Conservation (phyloP, 2,797 vertebrate species). For the Acestrorhynchus altus region DNA sequence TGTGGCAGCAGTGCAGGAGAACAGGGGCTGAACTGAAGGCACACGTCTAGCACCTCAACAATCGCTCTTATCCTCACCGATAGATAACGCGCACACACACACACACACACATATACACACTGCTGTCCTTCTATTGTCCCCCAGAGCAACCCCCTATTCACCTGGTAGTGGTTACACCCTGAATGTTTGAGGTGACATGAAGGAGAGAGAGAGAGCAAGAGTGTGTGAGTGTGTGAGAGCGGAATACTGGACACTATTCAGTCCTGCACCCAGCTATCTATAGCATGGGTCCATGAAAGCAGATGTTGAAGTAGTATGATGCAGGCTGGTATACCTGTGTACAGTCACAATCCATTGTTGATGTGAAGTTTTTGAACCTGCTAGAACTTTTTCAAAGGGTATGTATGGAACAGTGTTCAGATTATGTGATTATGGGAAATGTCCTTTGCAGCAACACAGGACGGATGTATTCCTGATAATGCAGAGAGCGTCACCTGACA, state of each 20-base stretch:
- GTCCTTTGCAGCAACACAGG: too few relatives aligned
- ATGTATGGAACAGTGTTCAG: too few relatives aligned
- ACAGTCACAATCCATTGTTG: too few relatives aligned
- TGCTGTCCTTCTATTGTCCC: conserved; percentile 35
- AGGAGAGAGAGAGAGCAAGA: background rate
- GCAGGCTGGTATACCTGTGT: too few relatives aligned
- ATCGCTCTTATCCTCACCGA: conserved; percentile 28
- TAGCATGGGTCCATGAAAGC: too few relatives aligned
- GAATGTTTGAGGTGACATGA: background rate
- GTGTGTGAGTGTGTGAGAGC: background rate
- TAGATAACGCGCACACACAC: conserved; percentile 18
- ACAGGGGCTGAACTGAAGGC: conserved; percentile 22
- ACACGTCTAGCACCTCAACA: conserved; percentile 33
- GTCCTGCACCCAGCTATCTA: too few relatives aligned
- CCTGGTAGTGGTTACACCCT: conserved; percentile 18
- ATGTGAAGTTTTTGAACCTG: too few relatives aligned
- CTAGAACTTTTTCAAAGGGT: too few relatives aligned
- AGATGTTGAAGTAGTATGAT: too few relatives aligned
- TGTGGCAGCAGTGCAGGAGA: background rate
- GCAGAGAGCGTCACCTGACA: conserved; percentile 46
- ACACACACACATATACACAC: conserved; percentile 9
- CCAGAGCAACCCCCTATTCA: background rate
- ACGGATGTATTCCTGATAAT: conserved; percentile 10
- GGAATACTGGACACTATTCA: too few relatives aligned
- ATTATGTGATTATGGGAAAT: too few relatives aligned